Evolutionary conservation across 1,140 invertebrate species (phyloP).

Genomic region (Cherax destructor): DNA sequence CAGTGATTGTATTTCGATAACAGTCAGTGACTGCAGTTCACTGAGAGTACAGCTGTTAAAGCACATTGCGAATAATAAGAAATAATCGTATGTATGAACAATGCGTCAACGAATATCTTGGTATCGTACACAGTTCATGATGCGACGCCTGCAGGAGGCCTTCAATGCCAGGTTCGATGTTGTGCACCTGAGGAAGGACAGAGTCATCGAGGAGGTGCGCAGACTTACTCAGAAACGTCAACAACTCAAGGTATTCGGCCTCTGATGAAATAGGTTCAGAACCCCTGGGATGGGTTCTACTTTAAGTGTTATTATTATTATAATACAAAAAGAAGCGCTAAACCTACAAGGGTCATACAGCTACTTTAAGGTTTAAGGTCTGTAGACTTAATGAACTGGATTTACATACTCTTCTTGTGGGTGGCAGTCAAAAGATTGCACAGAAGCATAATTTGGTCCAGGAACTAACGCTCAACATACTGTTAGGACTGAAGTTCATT

Average conservation of each 20-base stretch:
- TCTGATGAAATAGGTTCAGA: not conserved
- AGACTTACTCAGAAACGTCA: slow-evolving; percentile 35
- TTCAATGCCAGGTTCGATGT: slow-evolving; percentile 54
- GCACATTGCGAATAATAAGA: not conserved
- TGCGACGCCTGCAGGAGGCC: slow-evolving; percentile 33
- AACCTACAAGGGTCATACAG: no score
- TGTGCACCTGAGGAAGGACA: slow-evolving; percentile 46
- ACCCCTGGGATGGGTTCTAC: not conserved
- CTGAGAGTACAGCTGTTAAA: not conserved
- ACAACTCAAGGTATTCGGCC: slow-evolving; percentile 17
- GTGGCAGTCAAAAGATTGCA: no score
- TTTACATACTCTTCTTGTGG: no score
- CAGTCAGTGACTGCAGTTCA: no score
- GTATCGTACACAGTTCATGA: slow-evolving; percentile 29
- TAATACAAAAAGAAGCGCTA: no score
- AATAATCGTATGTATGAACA: not conserved
- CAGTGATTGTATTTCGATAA: no score
- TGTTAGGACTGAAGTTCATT: no score
- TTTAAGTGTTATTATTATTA: not conserved
- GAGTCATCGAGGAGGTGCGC: slow-evolving; percentile 51
- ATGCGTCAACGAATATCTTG: not conserved
- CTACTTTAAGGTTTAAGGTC: no score
- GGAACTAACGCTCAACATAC: no score
- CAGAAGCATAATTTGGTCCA: no score
- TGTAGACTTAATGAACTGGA: no score